Conservation (phyloP, 2,888 invertebrate species). For the Athrips mouffetella region DNA sequence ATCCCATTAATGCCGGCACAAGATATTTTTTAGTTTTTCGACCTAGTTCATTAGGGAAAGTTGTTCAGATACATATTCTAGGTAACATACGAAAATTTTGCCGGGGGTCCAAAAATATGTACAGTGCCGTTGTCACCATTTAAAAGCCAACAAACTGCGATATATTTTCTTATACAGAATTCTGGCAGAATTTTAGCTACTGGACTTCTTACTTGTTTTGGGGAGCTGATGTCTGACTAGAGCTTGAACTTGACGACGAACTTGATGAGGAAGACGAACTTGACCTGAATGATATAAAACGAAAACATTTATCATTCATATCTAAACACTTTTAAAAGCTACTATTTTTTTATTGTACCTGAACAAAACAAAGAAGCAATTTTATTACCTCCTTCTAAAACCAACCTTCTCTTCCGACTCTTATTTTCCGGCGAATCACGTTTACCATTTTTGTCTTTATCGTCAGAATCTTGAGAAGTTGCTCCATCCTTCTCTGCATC, state of each 20-base stretch:
- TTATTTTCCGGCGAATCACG: slow-evolving; percentile 43
- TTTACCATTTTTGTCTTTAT: slow-evolving; percentile 51
- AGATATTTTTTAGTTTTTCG: no score
- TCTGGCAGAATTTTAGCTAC: no score
- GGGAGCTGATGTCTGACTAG: slow-evolving; percentile 52
- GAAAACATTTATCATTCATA: neutral
- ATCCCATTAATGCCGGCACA: no score
- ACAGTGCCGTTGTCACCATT: no score
- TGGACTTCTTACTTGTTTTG: slow-evolving; percentile 58
- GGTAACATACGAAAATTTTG: no score
- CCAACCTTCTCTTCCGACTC: slow-evolving; percentile 57
- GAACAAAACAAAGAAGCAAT: neutral
- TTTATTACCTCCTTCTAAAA: slow-evolving; percentile 33
- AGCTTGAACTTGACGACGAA: slow-evolving; percentile 68
- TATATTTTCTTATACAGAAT: no score
- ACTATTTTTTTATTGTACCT: no score
- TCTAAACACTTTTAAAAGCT: no score
- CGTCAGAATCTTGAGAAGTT: slow-evolving; percentile 39
- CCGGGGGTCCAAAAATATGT: no score
- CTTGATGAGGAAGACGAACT: slow-evolving; percentile 69
- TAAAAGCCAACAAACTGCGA: no score
- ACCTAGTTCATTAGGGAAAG: no score
- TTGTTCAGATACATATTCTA: no score
- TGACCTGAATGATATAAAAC: slow-evolving; percentile 43
- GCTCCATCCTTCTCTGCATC: slow-evolving; percentile 51